Conservation (phyloP, 2,113 vertebrate genomes). For the Regulus satrapa region DNA sequence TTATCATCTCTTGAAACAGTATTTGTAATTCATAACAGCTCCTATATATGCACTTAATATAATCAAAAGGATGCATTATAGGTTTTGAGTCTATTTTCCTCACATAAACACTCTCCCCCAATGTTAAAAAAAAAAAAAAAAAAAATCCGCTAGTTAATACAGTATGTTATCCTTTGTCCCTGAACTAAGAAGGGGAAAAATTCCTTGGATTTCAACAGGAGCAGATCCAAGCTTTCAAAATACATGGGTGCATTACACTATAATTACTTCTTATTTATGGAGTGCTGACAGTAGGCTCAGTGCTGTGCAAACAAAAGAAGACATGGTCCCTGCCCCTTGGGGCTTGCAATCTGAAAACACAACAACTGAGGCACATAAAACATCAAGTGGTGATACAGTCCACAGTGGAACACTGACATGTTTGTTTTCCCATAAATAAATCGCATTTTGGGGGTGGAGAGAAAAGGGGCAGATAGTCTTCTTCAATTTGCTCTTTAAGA, state of each 20-base stretch:
- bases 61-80: conserved; percentile 25
- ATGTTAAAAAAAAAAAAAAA: neutral
- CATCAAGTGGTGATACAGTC: conserved; percentile 38
- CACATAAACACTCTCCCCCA: neutral
- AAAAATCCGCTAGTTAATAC: neutral
- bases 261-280: conserved; percentile 62
- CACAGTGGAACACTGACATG: conserved; percentile 4
- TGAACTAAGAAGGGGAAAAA: neutral
- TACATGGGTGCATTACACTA: conserved; percentile 7
- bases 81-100: conserved; percentile 8
- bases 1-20: conserved; percentile 29
- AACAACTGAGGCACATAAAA: conserved; percentile 58
- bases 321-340: conserved; percentile 47
- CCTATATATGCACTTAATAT: neutral
- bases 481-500: neutral
- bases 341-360: conserved; percentile 59
- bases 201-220: conserved; percentile 19
- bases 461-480: neutral
- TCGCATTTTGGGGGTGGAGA: neutral
- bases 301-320: conserved; percentile 55
- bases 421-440: conserved; percentile 54
- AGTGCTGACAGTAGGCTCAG: conserved; percentile 59
- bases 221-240: conserved; percentile 35
- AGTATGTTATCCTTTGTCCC: neutral
- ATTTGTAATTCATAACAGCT: conserved; percentile 20